Conservation (phyloP, 2,888 invertebrate species). For the Brachynemurus nebulosus region DNA sequence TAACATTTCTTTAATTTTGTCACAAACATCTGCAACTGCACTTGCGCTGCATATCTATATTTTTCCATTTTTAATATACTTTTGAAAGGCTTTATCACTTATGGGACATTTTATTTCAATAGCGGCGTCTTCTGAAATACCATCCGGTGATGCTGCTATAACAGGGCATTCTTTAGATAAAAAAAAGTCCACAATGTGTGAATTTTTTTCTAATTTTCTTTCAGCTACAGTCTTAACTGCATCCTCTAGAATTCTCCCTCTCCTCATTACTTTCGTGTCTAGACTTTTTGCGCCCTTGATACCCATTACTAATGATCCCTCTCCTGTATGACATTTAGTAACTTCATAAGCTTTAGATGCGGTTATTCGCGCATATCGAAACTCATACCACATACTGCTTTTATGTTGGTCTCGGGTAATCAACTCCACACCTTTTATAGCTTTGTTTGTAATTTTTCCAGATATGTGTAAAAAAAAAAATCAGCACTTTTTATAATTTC, state of each 20-base stretch:
- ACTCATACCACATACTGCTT: slow-evolving; percentile 11
- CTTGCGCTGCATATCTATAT: slow-evolving; percentile 5
- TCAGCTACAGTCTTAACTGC: slow-evolving; percentile 4
- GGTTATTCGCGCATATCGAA: slow-evolving; percentile 10
- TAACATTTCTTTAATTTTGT: slow-evolving; percentile 1
- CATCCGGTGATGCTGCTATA: slow-evolving; percentile 14
- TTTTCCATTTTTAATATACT: slow-evolving; percentile 2
- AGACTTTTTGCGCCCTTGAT: slow-evolving; percentile 10
- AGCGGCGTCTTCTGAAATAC: slow-evolving; percentile 12
- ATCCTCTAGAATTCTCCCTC: slow-evolving; percentile 10
- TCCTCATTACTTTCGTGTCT: slow-evolving; percentile 12
- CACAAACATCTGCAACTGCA: slow-evolving; percentile 16
- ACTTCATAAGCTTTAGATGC: slow-evolving; percentile 8
- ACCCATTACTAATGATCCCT: slow-evolving; percentile 5
- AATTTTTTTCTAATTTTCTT: slow-evolving; percentile 10
- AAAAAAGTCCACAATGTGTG: slow-evolving; percentile 10
- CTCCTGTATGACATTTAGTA: slow-evolving; percentile 6
- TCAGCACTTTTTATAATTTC: too few relatives aligned
- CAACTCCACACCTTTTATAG: slow-evolving; percentile 12
- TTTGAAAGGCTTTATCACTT: slow-evolving; percentile 8
- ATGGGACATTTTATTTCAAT: slow-evolving; percentile 15
- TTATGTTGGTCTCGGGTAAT: slow-evolving; percentile 15
- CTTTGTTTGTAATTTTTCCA: too few relatives aligned
- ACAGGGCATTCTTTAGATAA: slow-evolving; percentile 10
- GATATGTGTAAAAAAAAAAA: too few relatives aligned